phyloP scores from a whole-genome alignment of 92 coral and sea anemone species.

The Chrysogorgia sp. region DNA sequence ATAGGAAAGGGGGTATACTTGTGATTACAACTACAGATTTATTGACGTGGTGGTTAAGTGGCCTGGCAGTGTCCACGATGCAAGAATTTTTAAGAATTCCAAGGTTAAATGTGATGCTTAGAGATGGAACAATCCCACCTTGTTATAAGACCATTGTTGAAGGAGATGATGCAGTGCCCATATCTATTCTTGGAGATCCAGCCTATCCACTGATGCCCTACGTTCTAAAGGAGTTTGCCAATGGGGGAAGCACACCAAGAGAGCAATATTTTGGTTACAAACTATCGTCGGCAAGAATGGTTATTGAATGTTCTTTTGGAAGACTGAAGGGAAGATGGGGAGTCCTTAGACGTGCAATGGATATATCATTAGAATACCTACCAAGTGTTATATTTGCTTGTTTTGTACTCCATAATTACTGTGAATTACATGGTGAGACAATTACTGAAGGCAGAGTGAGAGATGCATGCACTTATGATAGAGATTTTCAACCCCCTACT shows the following conservation, averaged over 20 bases:
- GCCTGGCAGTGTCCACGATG: conserved; percentile 47
- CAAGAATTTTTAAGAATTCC: conserved; percentile 45
- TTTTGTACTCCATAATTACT: conserved; percentile 48
- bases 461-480: not conserved
- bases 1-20: no score
- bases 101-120: conserved; percentile 28
- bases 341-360: conserved; percentile 57
- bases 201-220: not conserved
- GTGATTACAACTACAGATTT: conserved; percentile 9
- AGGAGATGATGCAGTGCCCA: conserved; percentile 45
- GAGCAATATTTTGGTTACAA: conserved; percentile 63
- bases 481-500: conserved; percentile 7
- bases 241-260: conserved; percentile 53
- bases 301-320: conserved; percentile 61
- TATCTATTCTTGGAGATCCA: conserved; percentile 9
- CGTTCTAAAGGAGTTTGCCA: conserved; percentile 60
- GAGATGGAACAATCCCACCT: conserved; percentile 39
- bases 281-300: conserved; percentile 58
- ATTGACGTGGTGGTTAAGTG: conserved; percentile 17
- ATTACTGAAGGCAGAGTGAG: not conserved
- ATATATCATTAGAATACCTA: conserved; percentile 44
- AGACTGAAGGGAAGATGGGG: conserved; percentile 67
- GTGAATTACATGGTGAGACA: not conserved
- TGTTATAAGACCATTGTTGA: conserved; percentile 42
- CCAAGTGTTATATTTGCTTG: conserved; percentile 54